Evolutionary conservation across 2,888 invertebrate species (phyloP).

Genomic region (Drepanosiphum platanoidis): DNA sequence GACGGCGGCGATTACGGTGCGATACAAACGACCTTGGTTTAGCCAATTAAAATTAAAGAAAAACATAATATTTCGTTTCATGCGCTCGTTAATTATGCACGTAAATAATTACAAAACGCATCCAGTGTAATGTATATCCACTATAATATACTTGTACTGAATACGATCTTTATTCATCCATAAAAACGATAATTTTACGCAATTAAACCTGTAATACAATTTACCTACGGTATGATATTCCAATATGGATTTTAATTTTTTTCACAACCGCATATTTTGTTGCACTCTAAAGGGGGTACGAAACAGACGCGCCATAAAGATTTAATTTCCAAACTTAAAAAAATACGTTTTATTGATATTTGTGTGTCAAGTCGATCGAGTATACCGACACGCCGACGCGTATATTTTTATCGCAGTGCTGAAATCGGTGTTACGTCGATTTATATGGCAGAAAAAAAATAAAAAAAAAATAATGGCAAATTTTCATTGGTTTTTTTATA

Average conservation of each 20-base stretch:
- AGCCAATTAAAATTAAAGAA: constrained; percentile 13
- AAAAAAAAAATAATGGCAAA: not conserved
- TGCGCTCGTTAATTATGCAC: not conserved
- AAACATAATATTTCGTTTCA: constrained; percentile 18
- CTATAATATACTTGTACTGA: not conserved
- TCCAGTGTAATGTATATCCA: not conserved
- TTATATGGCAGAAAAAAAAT: not conserved
- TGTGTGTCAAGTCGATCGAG: not conserved
- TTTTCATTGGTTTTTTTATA: not conserved
- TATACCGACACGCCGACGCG: not conserved
- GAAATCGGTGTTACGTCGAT: not conserved
- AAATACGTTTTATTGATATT: no score
- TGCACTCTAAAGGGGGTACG: no score
- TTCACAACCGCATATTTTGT: no score
- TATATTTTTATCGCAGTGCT: no score
- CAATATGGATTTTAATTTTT: not conserved
- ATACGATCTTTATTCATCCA: not conserved
- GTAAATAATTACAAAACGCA: constrained; percentile 19
- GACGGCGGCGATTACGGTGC: not conserved
- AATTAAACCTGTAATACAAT: not conserved
- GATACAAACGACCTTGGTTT: constrained; percentile 26
- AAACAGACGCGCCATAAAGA: no score
- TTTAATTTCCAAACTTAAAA: no score
- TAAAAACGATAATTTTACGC: constrained; percentile 14
- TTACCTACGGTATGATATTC: not conserved